Evolutionary conservation across 2,113 vertebrate genomes (phyloP).

Genomic region (Brienomyrus brachyistius): DNA sequence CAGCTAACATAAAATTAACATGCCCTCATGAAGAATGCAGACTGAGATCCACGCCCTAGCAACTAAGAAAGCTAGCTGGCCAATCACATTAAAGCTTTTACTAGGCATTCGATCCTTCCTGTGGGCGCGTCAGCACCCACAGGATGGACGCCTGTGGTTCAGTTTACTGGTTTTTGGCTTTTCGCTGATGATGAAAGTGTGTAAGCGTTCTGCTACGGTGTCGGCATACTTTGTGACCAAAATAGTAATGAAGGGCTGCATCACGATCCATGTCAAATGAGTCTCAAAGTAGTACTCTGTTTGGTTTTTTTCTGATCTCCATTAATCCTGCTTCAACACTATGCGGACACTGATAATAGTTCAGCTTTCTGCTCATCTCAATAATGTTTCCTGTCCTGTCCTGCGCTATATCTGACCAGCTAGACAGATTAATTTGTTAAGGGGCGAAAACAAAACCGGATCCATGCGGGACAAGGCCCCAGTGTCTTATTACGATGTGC

Average conservation of each 20-base stretch:
- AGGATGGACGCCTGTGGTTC: neutral
- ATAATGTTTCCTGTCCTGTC: neutral
- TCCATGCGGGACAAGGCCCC: neutral
- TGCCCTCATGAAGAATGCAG: neutral
- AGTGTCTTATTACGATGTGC: neutral
- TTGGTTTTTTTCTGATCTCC: neutral
- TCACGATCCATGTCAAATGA: neutral
- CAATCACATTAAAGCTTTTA: neutral
- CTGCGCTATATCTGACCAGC: neutral
- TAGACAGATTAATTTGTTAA: neutral
- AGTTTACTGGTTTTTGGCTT: neutral
- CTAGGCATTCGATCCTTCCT: neutral
- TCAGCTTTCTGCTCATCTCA: neutral
- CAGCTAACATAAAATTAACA: neutral
- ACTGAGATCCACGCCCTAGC: neutral
- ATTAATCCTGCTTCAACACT: neutral
- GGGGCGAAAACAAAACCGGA: neutral
- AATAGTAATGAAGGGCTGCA: neutral
- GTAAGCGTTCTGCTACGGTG: neutral
- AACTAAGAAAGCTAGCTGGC: neutral
- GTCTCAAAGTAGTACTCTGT: neutral
- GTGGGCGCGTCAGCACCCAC: neutral
- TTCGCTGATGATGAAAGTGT: neutral
- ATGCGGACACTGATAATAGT: neutral
- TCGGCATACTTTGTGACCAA: neutral